Conservation (phyloP, 1,140 invertebrate species). For the Planococcus citri region DNA sequence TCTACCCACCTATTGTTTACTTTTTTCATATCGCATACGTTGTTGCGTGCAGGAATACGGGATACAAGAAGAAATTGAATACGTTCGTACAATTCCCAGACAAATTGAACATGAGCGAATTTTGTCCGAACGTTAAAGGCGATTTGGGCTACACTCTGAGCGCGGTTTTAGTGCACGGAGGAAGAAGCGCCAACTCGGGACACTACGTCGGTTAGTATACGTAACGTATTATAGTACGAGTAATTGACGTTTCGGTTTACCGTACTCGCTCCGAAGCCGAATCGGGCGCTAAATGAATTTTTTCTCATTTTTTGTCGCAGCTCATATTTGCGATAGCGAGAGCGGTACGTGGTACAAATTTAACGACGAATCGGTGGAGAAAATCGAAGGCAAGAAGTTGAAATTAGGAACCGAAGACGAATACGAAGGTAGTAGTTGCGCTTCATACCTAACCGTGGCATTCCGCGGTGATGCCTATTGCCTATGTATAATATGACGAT, state of each 20-base stretch:
- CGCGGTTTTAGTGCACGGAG: slow-evolving; percentile 54
- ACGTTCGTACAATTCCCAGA: slow-evolving; percentile 53
- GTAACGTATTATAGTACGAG: not conserved
- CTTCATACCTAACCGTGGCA: slow-evolving; percentile 28
- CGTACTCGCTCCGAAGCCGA: too few relatives aligned
- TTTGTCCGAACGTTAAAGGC: slow-evolving; percentile 34
- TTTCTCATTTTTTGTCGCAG: slow-evolving; percentile 30
- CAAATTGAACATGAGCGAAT: slow-evolving; percentile 50
- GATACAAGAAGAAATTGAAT: slow-evolving; percentile 54
- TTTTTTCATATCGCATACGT: too few relatives aligned
- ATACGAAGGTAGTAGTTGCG: slow-evolving; percentile 29
- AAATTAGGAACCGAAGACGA: slow-evolving; percentile 41
- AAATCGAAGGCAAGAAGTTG: slow-evolving; percentile 43
- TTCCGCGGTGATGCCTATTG: slow-evolving; percentile 20
- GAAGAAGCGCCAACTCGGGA: slow-evolving; percentile 52
- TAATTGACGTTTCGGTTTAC: not conserved
- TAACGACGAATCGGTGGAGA: slow-evolving; percentile 54
- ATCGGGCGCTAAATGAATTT: too few relatives aligned
- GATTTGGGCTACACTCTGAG: slow-evolving; percentile 46
- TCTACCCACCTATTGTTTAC: not conserved
- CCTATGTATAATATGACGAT: too few relatives aligned
- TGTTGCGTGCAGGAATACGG: slow-evolving; percentile 40
- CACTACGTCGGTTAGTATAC: slow-evolving; percentile 49
- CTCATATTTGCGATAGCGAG: slow-evolving; percentile 44
- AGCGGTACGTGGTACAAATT: slow-evolving; percentile 50